Conservation (phyloP, 2,888 invertebrate genomes). For the Choristoneura rosaceana region DNA sequence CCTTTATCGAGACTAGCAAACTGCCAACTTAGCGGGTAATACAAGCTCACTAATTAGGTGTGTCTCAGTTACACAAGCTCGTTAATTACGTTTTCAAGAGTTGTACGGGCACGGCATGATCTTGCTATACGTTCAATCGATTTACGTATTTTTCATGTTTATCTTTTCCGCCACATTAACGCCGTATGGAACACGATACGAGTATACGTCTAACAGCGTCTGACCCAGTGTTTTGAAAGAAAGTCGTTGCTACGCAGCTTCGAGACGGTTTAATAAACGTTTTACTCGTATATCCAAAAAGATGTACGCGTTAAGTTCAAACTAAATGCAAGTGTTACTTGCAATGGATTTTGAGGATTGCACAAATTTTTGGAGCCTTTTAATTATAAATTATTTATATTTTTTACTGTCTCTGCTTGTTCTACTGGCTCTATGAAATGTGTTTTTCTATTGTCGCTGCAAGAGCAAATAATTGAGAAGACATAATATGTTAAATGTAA, state of each 20-base stretch:
- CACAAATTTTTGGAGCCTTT: no score
- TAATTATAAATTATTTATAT: no score
- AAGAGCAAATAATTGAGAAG: no score
- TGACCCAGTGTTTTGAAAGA: not conserved
- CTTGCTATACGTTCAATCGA: not conserved
- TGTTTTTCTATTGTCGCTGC: no score
- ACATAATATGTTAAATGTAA: no score
- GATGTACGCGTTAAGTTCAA: no score
- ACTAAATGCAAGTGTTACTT: no score
- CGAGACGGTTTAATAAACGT: not conserved
- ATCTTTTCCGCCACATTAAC: not conserved
- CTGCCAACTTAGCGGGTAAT: constrained; percentile 14
- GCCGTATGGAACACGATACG: not conserved
- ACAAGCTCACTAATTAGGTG: constrained; percentile 27
- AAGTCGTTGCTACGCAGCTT: not conserved
- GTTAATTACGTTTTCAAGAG: constrained; percentile 23
- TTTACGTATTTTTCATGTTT: not conserved
- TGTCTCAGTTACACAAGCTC: constrained; percentile 19
- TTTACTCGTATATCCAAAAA: no score
- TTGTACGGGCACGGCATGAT: not conserved
- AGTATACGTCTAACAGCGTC: not conserved
- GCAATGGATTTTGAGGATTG: no score
- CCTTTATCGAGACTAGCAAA: not conserved
- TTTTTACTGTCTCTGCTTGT: no score
- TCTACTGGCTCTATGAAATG: no score